Evolutionary conservation across 2,113 vertebrate species (phyloP).

Genomic region (Nycticorax nycticorax): DNA sequence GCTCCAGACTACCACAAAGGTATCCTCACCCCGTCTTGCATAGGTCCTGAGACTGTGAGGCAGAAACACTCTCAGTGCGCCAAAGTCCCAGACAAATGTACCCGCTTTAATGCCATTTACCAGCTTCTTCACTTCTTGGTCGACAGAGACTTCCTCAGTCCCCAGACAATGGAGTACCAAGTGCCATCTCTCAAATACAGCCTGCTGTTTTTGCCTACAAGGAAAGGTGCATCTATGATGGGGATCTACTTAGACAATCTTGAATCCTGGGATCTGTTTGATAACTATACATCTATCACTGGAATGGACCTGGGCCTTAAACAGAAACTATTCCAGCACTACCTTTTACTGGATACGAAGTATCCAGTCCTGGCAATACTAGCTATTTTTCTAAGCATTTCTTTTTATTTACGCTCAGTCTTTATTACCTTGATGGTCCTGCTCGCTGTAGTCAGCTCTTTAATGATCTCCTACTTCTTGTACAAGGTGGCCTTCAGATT

Average conservation of each 20-base stretch:
- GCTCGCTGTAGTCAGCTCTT: slow-evolving; percentile 82
- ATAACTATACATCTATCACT: slow-evolving; percentile 90
- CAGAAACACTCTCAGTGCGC: slow-evolving; percentile 81
- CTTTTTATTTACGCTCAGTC: slow-evolving; percentile 88
- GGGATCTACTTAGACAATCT: slow-evolving; percentile 90
- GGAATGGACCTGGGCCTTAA: slow-evolving; percentile 98
- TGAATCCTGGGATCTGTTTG: slow-evolving; percentile 81
- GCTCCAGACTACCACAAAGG: slow-evolving; percentile 90
- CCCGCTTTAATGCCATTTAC: slow-evolving; percentile 83
- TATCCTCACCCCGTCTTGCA: slow-evolving; percentile 82
- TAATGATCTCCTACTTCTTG: slow-evolving; percentile 91
- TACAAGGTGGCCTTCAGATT: slow-evolving; percentile 92
- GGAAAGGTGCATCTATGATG: slow-evolving; percentile 90
- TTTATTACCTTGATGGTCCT: slow-evolving; percentile 88
- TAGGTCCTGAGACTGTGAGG: slow-evolving; percentile 72
- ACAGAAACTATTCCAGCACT: slow-evolving; percentile 89
- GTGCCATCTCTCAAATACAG: slow-evolving; percentile 97
- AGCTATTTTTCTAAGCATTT: slow-evolving; percentile 87
- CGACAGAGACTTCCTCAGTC: slow-evolving; percentile 93
- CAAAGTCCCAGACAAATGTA: slow-evolving; percentile 89
- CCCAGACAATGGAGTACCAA: slow-evolving; percentile 92
- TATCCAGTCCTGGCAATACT: slow-evolving; percentile 88
- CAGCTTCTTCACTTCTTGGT: slow-evolving; percentile 94
- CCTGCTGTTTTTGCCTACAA: slow-evolving; percentile 88
- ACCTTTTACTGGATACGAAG: slow-evolving; percentile 87